Conservation (phyloP, 1,140 invertebrate species). For the Zaprionus africanus region DNA sequence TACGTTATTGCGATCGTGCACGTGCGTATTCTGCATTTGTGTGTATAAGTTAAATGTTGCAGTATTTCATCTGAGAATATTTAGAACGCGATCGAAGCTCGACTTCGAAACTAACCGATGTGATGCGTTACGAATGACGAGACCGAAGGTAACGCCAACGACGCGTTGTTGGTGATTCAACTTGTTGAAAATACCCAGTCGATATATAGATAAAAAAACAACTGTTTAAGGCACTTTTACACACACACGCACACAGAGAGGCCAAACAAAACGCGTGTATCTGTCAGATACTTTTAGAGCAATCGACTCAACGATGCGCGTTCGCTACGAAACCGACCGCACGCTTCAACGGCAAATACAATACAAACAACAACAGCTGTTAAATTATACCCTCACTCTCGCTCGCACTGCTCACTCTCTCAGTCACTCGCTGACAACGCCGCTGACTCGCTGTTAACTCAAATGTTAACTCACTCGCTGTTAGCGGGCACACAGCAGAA, state of each 20-base stretch:
- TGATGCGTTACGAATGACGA: not conserved
- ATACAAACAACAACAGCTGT: constrained; percentile 58
- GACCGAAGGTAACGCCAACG: not conserved
- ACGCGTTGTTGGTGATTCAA: constrained; percentile 32
- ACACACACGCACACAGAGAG: constrained; percentile 15
- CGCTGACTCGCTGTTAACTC: constrained; percentile 26
- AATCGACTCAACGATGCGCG: constrained; percentile 36
- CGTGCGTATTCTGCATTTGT: constrained; percentile 8
- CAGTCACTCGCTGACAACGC: not conserved
- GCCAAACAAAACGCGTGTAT: constrained; percentile 45
- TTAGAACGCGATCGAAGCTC: constrained; percentile 64
- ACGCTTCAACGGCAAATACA: constrained; percentile 67
- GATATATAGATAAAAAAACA: constrained; percentile 31
- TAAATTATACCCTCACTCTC: constrained; percentile 21
- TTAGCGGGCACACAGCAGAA: constrained; percentile 10
- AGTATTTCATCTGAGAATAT: constrained; percentile 49
- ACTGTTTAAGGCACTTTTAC: constrained; percentile 27
- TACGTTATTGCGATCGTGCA: constrained; percentile 7
- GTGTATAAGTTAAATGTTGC: constrained; percentile 29
- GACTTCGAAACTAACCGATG: constrained; percentile 33
- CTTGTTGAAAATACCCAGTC: constrained; percentile 22
- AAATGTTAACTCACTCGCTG: constrained; percentile 37
- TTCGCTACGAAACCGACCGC: constrained; percentile 43
- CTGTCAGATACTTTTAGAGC: constrained; percentile 47
- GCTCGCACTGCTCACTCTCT: not conserved